Evolutionary conservation across 2,113 vertebrate genomes (phyloP).

Genomic region (Sisor rabdophorus): DNA sequence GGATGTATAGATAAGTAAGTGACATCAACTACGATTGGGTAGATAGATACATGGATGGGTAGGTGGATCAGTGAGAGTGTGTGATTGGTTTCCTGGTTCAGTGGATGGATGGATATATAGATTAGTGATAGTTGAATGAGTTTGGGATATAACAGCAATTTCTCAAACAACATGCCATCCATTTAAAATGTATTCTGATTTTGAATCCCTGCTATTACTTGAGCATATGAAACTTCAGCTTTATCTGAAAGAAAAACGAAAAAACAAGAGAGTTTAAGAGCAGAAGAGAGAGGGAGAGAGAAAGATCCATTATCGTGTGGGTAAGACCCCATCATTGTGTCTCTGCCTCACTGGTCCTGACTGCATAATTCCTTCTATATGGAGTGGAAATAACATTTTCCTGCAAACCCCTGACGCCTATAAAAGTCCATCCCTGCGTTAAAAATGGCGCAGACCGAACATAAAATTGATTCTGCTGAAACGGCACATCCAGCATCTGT

Average conservation of each 20-base stretch:
- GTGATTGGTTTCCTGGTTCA: not conserved
- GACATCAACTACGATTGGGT: no score
- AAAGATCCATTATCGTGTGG: constrained; percentile 9
- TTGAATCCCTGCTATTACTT: not conserved
- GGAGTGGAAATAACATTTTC: constrained; percentile 14
- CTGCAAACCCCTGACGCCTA: not conserved
- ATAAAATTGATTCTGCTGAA: not conserved
- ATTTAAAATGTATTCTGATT: not conserved
- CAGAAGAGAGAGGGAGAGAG: not conserved
- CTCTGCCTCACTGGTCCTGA: not conserved
- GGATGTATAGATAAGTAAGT: no score
- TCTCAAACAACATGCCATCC: not conserved
- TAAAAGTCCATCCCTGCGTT: constrained; percentile 15
- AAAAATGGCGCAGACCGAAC: not conserved
- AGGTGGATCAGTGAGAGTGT: not conserved
- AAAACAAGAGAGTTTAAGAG: not conserved
- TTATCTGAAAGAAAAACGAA: not conserved
- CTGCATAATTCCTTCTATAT: constrained; percentile 17
- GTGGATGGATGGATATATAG: not conserved
- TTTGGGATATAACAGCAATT: not conserved
- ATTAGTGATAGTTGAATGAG: not conserved
- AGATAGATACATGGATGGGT: no score
- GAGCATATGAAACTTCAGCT: not conserved
- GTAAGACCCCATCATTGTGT: not conserved
- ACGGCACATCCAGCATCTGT: constrained; percentile 4